Conservation (phyloP, 2,797 vertebrate genomes). For the Vultur gryphus region DNA sequence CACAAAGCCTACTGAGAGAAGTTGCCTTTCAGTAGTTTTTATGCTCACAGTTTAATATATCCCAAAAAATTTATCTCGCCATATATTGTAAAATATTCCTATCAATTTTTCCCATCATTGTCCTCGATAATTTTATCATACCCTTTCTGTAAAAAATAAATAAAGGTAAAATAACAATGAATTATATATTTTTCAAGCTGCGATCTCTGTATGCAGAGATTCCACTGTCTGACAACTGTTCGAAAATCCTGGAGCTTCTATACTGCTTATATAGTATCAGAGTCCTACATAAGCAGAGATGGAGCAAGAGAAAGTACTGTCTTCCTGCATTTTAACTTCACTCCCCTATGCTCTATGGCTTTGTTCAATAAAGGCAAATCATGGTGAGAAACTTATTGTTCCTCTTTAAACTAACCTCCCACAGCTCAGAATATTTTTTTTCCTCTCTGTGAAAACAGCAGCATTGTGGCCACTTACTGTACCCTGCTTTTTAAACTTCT, state of each 20-base stretch:
- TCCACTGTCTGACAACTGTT: background rate
- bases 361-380: background rate
- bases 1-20: constrained; percentile 6
- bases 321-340: background rate
- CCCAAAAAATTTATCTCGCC: background rate
- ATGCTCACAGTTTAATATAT: background rate
- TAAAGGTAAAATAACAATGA: background rate
- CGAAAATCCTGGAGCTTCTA: background rate
- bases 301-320: background rate
- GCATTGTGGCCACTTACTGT: background rate
- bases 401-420: background rate
- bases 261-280: background rate
- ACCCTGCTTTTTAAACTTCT: background rate
- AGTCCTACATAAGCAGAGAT: background rate
- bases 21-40: background rate
- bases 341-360: background rate
- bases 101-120: background rate
- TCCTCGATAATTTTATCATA: background rate
- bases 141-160: background rate
- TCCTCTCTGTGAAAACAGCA: background rate
- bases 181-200: background rate
- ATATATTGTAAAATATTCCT: background rate
- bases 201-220: background rate
- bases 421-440: background rate
- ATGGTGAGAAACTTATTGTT: background rate